These are phyloP conservation scores for Bombus vancouverensis DNA, from an alignment of 1,140 invertebrate genomes.

Conservation along the genomic window DNA sequence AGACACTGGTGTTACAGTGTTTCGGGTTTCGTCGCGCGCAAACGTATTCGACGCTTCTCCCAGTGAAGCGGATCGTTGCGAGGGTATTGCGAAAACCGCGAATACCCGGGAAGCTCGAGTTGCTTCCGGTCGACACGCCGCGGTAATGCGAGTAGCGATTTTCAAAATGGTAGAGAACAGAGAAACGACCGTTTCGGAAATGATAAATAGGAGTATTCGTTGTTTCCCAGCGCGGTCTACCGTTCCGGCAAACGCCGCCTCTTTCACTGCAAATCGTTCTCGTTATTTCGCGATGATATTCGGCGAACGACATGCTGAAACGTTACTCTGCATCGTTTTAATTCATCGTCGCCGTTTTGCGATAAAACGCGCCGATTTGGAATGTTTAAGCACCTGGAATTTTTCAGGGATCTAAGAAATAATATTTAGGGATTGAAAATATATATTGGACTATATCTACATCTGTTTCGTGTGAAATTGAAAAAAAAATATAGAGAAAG, in stretches of 20 bases:
- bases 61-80: slow-evolving; percentile 24
- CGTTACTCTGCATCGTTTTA: background rate
- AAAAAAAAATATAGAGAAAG: too few relatives aligned
- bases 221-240: slow-evolving; percentile 17
- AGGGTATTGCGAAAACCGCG: slow-evolving; percentile 49
- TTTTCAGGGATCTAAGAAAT: background rate
- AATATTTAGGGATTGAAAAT: background rate
- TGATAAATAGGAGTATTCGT: slow-evolving; percentile 47
- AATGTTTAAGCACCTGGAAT: background rate
- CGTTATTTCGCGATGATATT: slow-evolving; percentile 27
- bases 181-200: slow-evolving; percentile 48
- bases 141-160: slow-evolving; percentile 59
- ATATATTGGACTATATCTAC: background rate
- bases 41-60: slow-evolving; percentile 33
- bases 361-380: too few relatives aligned
- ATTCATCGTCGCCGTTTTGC: background rate
- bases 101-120: slow-evolving; percentile 60
- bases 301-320: background rate
- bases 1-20: slow-evolving; percentile 31
- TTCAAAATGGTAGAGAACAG: slow-evolving; percentile 62
- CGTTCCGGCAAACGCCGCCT: slow-evolving; percentile 14
- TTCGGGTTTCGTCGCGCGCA: slow-evolving; percentile 10
- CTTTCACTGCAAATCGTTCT: slow-evolving; percentile 11
- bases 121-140: slow-evolving; percentile 56
- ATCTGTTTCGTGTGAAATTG: too few relatives aligned